Evolutionary conservation across 1,140 invertebrate species (phyloP).

Genomic region (Leptinotarsa defecta): DNA sequence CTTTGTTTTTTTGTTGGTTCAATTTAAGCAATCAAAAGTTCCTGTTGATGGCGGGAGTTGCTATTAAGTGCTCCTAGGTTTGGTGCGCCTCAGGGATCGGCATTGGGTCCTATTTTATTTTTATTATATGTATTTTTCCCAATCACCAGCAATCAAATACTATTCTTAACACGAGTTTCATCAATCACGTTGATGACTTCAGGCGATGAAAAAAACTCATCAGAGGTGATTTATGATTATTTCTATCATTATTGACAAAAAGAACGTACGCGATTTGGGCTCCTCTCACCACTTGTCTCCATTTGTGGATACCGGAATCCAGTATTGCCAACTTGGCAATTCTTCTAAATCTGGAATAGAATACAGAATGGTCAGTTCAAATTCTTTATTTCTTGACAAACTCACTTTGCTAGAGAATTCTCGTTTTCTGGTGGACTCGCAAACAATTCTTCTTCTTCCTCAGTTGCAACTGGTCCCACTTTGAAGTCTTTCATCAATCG

Average conservation of each 20-base stretch:
- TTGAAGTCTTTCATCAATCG: constrained; percentile 86
- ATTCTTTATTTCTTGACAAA: not conserved
- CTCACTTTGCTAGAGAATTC: constrained; percentile 63
- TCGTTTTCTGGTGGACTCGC: constrained; percentile 64
- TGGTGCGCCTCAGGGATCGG: no score
- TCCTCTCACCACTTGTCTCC: constrained; percentile 69
- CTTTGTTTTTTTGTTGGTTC: no score
- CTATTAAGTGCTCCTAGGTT: no score
- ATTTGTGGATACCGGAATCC: constrained; percentile 69
- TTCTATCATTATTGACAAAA: constrained; percentile 5
- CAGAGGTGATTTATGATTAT: no score
- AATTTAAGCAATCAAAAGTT: no score
- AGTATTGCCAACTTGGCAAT: constrained; percentile 73
- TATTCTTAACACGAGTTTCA: no score
- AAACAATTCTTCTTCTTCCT: constrained; percentile 60
- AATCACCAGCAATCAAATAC: no score
- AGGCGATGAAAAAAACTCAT: no score
- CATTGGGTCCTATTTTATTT: no score
- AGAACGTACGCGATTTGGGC: constrained; percentile 62
- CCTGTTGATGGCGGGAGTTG: no score
- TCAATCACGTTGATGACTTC: no score
- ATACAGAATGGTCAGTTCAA: not conserved
- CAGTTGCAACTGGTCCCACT: constrained; percentile 69
- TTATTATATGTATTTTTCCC: no score
- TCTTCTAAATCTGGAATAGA: constrained; percentile 63